Base-by-base conservation (phyloP, 2,797 vertebrate species). In the Eurystomus glaucurus region DNA sequence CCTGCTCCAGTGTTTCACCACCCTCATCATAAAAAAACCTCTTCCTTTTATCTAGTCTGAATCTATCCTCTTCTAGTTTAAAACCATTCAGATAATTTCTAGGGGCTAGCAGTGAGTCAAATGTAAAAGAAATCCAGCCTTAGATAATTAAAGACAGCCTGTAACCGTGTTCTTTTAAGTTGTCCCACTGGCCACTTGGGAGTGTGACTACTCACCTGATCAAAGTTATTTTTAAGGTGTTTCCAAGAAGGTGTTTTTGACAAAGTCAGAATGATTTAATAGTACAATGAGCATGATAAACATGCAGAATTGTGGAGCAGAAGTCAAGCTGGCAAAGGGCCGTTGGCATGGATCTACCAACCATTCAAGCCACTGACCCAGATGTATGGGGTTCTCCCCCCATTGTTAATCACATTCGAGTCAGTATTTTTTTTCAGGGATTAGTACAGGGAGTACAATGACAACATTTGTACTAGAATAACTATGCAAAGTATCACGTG, bases 391-490 rank as follows among this genome's bases (percentile, higher is more conserved):
- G 13, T 77, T 92, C 54, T 92, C 10, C 31, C 52, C 12, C 0
- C 18, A 22, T 0, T 16, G 35, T 48, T 84, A 55, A 70, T 57
- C 41, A 60, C 33, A 68, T 55, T 19, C 0, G 0, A 83, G 68
- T 60, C 58, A 45, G 1, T 60, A 76, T 43, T 71, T 90, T 69
- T 37, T 85, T 82, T 85, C 13, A 25, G 70, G 31, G 55, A 60
- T 43, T 84, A 87, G 74, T 16, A 75, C 31, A 62, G 78, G 37
- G 50, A 90, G 25, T 60, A 80, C n/a, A 81, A 68, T 26, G 22
- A 71, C 35, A 71, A 84, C 35, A 68, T 79, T 45, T 70, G 39
- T 65, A 76, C 75, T 28, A 55, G 37, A 25, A 92, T 37, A 90
- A 55, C 82, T 51, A 85, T 39, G 41, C 50, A 92, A 85, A 93